A percentile compares a stretch with the other conserved stretches of the same genome.
Evolutionary conservation across 2,888 invertebrate genomes (phyloP).

Genomic region (Cheilosia urbana): DNA sequence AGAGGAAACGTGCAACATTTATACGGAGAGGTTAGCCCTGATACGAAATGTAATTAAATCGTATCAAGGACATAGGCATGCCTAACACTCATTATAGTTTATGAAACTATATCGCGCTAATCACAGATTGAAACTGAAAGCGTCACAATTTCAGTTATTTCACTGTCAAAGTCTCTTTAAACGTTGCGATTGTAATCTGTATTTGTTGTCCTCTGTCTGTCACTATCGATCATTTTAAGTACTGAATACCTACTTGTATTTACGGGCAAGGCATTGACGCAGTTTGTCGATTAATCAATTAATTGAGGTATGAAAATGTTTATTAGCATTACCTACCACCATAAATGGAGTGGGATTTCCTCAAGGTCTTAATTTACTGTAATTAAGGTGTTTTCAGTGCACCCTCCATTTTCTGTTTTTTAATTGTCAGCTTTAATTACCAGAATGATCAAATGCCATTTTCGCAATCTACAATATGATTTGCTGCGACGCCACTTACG

Average conservation of each 20-base stretch:
- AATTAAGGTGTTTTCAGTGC: neutral
- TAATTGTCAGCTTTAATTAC: no score
- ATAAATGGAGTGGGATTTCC: constrained; percentile 3
- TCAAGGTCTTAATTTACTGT: neutral
- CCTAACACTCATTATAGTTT: neutral
- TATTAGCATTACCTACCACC: neutral
- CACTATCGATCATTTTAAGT: constrained; percentile 40
- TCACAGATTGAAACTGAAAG: constrained; percentile 36
- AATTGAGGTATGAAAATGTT: constrained; percentile 36
- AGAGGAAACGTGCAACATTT: constrained; percentile 3
- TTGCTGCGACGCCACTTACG: no score
- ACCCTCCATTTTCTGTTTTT: no score
- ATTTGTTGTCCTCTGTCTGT: neutral
- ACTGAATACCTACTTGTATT: constrained; percentile 1
- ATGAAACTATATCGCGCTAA: constrained; percentile 24
- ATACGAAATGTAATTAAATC: neutral
- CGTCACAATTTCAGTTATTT: constrained; percentile 25
- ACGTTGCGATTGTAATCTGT: constrained; percentile 45
- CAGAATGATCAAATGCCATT: no score
- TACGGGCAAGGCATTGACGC: constrained; percentile 35
- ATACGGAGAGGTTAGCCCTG: neutral
- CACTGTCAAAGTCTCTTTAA: constrained; percentile 35
- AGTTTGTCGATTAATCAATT: constrained; percentile 37
- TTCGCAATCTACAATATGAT: no score
- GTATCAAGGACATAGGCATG: constrained; percentile 5